These are phyloP conservation scores for Falcaria lacertinaria DNA, from an alignment of 2,888 invertebrate species.

Conservation along the genomic window DNA sequence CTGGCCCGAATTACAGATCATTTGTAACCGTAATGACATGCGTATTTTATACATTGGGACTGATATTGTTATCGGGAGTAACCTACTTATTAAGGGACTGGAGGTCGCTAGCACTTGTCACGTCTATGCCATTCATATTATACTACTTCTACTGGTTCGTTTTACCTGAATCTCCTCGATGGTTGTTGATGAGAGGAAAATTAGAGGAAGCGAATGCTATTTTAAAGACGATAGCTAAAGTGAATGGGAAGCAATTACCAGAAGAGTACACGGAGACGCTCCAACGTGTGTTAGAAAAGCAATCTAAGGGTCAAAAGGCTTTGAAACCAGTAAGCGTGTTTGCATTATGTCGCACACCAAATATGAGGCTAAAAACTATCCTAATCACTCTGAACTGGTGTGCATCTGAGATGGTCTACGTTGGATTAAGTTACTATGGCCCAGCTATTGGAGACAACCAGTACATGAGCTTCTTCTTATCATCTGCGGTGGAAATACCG, in stretches of 20 bases:
- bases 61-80: constrained; percentile 90
- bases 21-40: constrained; percentile 96
- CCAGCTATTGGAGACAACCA: constrained; percentile 93
- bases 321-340: constrained; percentile 74
- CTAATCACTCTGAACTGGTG: constrained; percentile 94
- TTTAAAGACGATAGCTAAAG: constrained; percentile 86
- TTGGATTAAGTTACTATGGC: constrained; percentile 94
- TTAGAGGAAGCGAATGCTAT: constrained; percentile 90
- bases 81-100: constrained; percentile 92
- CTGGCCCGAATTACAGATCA: constrained; percentile 94
- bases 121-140: constrained; percentile 90
- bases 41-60: constrained; percentile 92
- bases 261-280: constrained; percentile 85
- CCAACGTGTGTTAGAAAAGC: constrained; percentile 84
- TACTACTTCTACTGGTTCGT: constrained; percentile 93
- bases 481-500: constrained; percentile 92
- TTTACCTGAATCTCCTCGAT: constrained; percentile 94
- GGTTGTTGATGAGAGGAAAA: constrained; percentile 91
- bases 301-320: constrained; percentile 71
- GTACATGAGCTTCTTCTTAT: constrained; percentile 92
- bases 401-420: constrained; percentile 94
- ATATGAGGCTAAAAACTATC: constrained; percentile 92
- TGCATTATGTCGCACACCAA: constrained; percentile 88
- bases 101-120: constrained; percentile 88
- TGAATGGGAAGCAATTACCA: constrained; percentile 88